A percentile compares a stretch with the other conserved stretches of the same genome.
These are phyloP conservation scores for Pavo muticus DNA, from an alignment of 2,113 vertebrate genomes.

Conservation along the genomic window DNA sequence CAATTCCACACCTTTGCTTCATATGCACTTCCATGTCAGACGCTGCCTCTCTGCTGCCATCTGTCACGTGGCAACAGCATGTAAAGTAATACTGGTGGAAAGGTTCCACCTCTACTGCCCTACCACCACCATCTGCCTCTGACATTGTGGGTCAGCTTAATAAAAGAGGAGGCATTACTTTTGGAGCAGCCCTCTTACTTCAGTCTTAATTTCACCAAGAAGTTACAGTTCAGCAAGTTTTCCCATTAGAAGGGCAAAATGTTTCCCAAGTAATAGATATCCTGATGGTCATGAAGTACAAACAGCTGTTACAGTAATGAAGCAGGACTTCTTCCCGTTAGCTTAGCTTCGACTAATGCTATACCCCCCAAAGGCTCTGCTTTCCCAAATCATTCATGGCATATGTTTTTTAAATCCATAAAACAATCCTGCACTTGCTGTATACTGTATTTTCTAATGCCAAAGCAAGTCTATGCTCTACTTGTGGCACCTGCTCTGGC, in stretches of 20 bases:
- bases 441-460: conserved; percentile 12
- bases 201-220: not conserved
- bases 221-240: not conserved
- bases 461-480: conserved; percentile 31
- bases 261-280: not conserved
- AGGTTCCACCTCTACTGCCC: no score
- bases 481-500: conserved; percentile 45
- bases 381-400: not conserved
- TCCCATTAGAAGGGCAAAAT: not conserved
- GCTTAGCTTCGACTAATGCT: not conserved
- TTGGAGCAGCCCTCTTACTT: not conserved
- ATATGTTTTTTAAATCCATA: conserved; percentile 2
- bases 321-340: not conserved
- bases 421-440: not conserved
- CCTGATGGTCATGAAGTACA: not conserved
- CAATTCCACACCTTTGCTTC: no score
- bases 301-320: not conserved
- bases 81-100: no score
- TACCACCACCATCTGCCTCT: no score
- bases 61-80: no score
- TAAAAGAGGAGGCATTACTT: no score
- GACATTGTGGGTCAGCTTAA: no score
- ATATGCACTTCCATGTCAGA: no score
- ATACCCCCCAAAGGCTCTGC: not conserved
- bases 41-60: no score